phyloP scores from a whole-genome alignment of 1,140 invertebrate species.

The Drosophila takahashii region DNA sequence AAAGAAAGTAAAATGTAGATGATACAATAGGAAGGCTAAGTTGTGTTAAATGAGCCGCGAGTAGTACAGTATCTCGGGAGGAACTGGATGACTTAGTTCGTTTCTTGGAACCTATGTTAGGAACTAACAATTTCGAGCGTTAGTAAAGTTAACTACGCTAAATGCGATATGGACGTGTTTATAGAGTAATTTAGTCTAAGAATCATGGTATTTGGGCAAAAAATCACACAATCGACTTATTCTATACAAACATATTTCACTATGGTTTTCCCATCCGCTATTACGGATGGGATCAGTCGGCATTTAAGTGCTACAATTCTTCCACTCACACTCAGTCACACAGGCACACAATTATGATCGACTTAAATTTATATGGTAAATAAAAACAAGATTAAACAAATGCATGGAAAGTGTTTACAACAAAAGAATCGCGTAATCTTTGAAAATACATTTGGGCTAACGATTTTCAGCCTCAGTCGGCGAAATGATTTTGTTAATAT shows the following conservation, averaged over 20 bases:
- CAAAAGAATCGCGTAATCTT: slow-evolving; percentile 53
- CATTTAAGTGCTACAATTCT: slow-evolving; percentile 26
- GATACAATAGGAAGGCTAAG: slow-evolving; percentile 50
- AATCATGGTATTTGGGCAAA: slow-evolving; percentile 29
- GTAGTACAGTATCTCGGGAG: slow-evolving; percentile 5
- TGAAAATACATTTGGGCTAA: slow-evolving; percentile 63
- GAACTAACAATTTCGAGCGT: slow-evolving; percentile 61
- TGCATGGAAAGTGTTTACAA: slow-evolving; percentile 64
- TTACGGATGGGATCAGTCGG: slow-evolving; percentile 32
- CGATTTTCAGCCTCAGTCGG: slow-evolving; percentile 54
- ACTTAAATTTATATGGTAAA: slow-evolving; percentile 64
- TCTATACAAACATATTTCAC: slow-evolving; percentile 41
- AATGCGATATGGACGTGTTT: slow-evolving; percentile 44
- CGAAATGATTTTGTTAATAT: slow-evolving; percentile 68
- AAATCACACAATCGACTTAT: slow-evolving; percentile 26
- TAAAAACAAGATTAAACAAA: slow-evolving; percentile 70
- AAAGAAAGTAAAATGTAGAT: slow-evolving; percentile 39
- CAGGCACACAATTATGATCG: slow-evolving; percentile 26
- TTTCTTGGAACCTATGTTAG: slow-evolving; percentile 36
- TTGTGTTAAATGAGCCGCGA: slow-evolving; percentile 16
- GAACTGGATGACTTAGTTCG: slow-evolving; percentile 31
- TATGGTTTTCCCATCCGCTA: slow-evolving; percentile 10
- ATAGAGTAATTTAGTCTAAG: slow-evolving; percentile 42
- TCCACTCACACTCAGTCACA: slow-evolving; percentile 43
- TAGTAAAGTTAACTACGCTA: slow-evolving; percentile 56